Conservation (phyloP, 2,797 vertebrate species). For the Falco columbarius region DNA sequence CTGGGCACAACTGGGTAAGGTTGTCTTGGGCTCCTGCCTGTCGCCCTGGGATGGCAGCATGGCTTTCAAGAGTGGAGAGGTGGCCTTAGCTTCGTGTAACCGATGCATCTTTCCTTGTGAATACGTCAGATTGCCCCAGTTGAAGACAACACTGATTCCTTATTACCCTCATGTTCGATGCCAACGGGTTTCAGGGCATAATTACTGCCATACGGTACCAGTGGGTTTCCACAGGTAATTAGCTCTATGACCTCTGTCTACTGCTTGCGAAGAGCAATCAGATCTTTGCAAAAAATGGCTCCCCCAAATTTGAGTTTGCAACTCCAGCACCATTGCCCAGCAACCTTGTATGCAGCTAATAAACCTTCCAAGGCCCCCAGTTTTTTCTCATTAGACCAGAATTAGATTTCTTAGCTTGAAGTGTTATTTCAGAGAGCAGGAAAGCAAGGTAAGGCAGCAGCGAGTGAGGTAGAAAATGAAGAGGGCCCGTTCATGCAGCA, state of each 20-base stretch:
- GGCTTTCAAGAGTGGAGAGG: neutral
- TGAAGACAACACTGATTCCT: neutral
- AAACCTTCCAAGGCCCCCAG: neutral
- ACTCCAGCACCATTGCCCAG: neutral
- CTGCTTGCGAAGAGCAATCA: neutral
- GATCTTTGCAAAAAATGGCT: neutral
- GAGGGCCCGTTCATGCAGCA: accelerated
- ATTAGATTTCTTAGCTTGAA: neutral
- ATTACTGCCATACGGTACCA: neutral
- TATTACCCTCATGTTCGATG: neutral
- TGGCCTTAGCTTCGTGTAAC: neutral
- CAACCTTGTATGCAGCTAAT: neutral
- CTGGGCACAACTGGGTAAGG: neutral
- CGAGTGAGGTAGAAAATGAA: neutral
- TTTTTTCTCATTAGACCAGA: neutral
- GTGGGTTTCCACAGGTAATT: neutral
- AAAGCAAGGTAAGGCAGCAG: neutral
- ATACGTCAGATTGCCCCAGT: neutral
- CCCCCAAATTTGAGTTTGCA: neutral
- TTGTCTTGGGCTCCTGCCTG: neutral
- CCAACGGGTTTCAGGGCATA: neutral
- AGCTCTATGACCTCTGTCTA: neutral
- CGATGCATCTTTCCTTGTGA: neutral
- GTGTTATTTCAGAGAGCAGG: neutral
- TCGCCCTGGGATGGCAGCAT: neutral